These are phyloP conservation scores for Brienomyrus longianalis DNA, from an alignment of 2,113 vertebrate genomes.

Conservation along the genomic window DNA sequence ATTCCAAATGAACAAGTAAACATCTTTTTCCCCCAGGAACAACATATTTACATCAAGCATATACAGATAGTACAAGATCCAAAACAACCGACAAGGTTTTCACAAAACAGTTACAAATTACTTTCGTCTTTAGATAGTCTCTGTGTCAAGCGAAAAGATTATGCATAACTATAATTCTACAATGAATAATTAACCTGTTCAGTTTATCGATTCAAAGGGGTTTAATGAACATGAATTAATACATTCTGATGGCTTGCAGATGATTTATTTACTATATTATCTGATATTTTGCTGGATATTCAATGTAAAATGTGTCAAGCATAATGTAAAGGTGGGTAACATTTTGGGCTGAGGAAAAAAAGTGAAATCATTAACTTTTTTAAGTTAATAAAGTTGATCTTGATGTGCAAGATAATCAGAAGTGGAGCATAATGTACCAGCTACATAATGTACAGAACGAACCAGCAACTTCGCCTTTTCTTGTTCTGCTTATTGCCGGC, in stretches of 20 bases:
- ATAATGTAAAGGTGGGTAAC: not conserved
- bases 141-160: not conserved
- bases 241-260: not conserved
- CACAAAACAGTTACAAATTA: not conserved
- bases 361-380: not conserved
- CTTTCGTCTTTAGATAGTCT: not conserved
- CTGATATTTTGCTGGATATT: not conserved
- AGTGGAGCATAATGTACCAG: not conserved
- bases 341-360: not conserved
- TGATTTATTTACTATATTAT: not conserved
- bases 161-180: not conserved
- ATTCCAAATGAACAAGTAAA: not conserved
- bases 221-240: not conserved
- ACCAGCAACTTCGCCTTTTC: not conserved
- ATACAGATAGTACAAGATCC: not conserved
- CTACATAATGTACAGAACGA: not conserved
- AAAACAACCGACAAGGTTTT: not conserved
- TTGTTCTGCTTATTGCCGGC: not conserved
- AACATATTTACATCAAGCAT: not conserved
- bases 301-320: not conserved
- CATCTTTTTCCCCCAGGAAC: not conserved
- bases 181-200: not conserved
- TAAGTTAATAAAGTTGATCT: not conserved
- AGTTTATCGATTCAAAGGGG: not conserved
- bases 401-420: not conserved